These are phyloP conservation scores for Notoglanidium macrostoma DNA, from an alignment of 2,797 vertebrate genomes.

Conservation along the genomic window DNA sequence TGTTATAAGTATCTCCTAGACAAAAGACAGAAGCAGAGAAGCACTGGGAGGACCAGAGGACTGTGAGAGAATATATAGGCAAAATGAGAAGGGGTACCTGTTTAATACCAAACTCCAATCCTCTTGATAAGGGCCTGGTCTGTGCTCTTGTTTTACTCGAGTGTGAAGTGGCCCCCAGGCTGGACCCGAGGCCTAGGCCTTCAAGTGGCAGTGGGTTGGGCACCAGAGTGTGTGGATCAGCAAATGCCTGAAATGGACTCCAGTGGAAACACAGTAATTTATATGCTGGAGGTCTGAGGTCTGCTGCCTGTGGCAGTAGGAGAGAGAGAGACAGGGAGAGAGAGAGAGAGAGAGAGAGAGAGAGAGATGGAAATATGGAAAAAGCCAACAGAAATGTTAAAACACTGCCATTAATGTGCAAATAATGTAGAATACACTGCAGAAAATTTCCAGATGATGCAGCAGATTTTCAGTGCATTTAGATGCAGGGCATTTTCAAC, in stretches of 20 bases:
- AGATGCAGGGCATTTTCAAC: background rate
- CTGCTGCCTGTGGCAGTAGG: constrained; percentile 57
- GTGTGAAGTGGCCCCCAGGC: constrained; percentile 7
- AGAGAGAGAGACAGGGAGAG: background rate
- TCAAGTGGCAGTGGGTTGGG: constrained; percentile 16
- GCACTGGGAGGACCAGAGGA: background rate
- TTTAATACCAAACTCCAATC: background rate
- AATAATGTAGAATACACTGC: constrained; percentile 33
- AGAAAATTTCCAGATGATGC: constrained; percentile 35
- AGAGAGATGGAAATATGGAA: background rate
- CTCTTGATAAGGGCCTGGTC: background rate
- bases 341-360: background rate
- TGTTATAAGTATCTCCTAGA: background rate
- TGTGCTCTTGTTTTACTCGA: background rate
- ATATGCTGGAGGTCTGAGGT: constrained; percentile 51
- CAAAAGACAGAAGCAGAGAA: background rate
- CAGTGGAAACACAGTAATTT: constrained; percentile 68
- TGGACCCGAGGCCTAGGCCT: constrained; percentile 20
- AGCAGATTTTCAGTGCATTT: constrained; percentile 8
- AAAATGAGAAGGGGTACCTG: background rate
- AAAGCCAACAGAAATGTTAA: constrained; percentile 4
- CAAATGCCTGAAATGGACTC: constrained; percentile 62
- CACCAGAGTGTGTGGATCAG: constrained; percentile 31
- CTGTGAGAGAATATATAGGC: background rate
- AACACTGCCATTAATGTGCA: constrained; percentile 32